phyloP scores from a whole-genome alignment of 2,797 vertebrate genomes.

The Aphelocoma californica region DNA sequence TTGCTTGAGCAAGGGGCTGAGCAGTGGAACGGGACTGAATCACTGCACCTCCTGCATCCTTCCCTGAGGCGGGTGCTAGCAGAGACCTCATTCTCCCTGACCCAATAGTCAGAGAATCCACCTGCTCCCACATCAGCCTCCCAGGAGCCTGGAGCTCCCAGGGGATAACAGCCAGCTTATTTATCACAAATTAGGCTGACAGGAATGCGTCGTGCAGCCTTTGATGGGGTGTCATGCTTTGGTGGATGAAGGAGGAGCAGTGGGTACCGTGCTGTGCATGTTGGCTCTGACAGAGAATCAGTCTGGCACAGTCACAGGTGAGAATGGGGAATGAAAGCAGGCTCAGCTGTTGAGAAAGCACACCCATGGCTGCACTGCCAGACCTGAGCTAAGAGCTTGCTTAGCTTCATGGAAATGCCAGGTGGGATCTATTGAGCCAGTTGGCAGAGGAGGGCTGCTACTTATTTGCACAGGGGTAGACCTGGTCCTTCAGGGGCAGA shows the following conservation, averaged over 20 bases:
- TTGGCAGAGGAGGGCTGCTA: neutral
- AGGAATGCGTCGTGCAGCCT: rapidly evolving
- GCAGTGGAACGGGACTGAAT: rapidly evolving
- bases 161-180: neutral
- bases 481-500: neutral
- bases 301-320: neutral
- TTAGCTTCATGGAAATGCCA: neutral
- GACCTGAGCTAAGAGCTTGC: neutral
- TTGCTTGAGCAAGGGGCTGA: neutral
- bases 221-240: neutral
- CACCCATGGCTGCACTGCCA: neutral
- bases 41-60: neutral
- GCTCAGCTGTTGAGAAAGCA: neutral
- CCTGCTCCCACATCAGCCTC: neutral
- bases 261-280: rapidly evolving
- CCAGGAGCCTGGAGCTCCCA: neutral
- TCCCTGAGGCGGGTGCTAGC: rapidly evolving
- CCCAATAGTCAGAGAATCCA: neutral
- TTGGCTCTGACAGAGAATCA: neutral
- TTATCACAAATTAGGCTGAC: neutral
- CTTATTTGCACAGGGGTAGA: neutral
- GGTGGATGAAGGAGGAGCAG: neutral
- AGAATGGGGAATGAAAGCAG: neutral
- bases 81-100: neutral
- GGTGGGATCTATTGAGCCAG: neutral